Evolutionary conservation across 2,113 vertebrate genomes (phyloP).

Genomic region (Myotis yumanensis): DNA sequence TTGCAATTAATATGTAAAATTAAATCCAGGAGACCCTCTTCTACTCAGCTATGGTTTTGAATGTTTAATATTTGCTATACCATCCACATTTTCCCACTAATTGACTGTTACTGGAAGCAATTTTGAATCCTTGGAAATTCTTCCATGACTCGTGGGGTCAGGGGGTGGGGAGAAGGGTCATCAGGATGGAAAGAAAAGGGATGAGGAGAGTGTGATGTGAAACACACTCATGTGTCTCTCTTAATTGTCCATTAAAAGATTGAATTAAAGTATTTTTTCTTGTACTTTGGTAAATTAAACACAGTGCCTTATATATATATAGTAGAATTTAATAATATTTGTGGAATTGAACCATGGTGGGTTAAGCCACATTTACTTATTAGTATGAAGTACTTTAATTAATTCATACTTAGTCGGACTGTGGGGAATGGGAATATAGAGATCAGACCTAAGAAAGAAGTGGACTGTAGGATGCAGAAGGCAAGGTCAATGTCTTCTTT

Average conservation of each 20-base stretch:
- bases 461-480: neutral
- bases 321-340: conserved; percentile 29
- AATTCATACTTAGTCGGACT: conserved; percentile 10
- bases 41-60: neutral
- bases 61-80: conserved; percentile 25
- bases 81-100: neutral
- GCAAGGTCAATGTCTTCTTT: neutral
- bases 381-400: conserved; percentile 62
- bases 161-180: too few species aligned
- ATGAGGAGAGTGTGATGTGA: conserved; percentile 12
- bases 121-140: conserved; percentile 11
- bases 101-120: conserved; percentile 23
- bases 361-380: conserved; percentile 48
- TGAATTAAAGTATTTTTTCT: conserved; percentile 43
- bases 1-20: conserved; percentile 44
- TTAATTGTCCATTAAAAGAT: conserved; percentile 18
- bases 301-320: neutral
- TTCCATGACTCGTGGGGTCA: neutral
- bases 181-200: neutral
- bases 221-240: neutral
- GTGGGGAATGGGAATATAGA: conserved; percentile 41
- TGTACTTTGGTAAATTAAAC: conserved; percentile 8
- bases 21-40: neutral
- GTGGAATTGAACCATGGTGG: conserved; percentile 5
- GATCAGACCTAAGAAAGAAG: conserved; percentile 6